These are phyloP conservation scores for Parotia lawesii DNA, from an alignment of 2,113 vertebrate species.

Conservation along the genomic window DNA sequence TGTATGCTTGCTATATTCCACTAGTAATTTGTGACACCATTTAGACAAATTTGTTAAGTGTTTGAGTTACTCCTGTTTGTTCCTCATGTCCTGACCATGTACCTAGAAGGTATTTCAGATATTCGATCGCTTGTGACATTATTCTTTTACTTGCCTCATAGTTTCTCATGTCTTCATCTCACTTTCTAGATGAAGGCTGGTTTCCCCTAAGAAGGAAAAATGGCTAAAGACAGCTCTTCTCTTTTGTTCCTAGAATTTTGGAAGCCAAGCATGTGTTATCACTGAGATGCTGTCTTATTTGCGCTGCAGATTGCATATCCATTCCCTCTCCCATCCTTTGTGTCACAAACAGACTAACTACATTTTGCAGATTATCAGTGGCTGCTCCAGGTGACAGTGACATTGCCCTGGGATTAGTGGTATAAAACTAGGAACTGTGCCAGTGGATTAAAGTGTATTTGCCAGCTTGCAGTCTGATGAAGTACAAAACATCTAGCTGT, in stretches of 20 bases:
- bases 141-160: not conserved
- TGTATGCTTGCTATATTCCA: not conserved
- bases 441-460: not conserved
- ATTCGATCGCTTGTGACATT: not conserved
- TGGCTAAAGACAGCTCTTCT: not conserved
- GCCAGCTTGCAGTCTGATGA: not conserved
- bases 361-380: not conserved
- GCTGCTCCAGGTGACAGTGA: not conserved
- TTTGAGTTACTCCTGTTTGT: not conserved
- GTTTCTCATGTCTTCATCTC: not conserved
- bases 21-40: not conserved
- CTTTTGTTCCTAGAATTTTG: not conserved
- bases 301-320: not conserved
- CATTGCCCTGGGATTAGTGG: not conserved
- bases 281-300: not conserved
- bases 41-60: not conserved
- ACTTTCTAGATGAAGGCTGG: not conserved
- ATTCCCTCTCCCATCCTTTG: not conserved
- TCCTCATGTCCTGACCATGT: not conserved
- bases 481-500: not conserved
- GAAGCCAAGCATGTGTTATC: not conserved
- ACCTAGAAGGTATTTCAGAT: not conserved
- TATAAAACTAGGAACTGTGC: not conserved
- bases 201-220: not conserved
- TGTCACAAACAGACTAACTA: not conserved